These are phyloP conservation scores for Rhinopomastus cyanomelas DNA, from an alignment of 2,113 vertebrate species.

Conservation along the genomic window DNA sequence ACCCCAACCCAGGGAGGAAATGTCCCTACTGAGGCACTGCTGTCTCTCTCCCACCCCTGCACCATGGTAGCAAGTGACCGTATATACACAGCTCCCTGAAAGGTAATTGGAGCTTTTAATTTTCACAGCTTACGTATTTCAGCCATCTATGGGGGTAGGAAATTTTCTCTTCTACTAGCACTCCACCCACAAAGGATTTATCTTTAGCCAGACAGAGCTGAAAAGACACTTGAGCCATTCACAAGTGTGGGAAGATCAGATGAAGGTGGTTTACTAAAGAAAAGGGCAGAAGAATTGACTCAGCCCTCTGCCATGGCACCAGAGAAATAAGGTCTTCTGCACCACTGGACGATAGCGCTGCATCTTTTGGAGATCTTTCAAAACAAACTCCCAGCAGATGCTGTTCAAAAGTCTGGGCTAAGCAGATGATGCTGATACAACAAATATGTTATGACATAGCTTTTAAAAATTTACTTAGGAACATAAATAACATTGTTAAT, in stretches of 20 bases:
- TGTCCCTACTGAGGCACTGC: accelerated
- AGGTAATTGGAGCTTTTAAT: not conserved
- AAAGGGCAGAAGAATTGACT: not conserved
- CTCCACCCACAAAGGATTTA: slow-evolving; percentile 20
- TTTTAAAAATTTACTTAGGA: slow-evolving; percentile 9
- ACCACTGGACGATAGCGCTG: accelerated
- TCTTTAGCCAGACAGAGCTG: not conserved
- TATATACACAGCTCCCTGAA: accelerated
- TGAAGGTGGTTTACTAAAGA: slow-evolving; percentile 1
- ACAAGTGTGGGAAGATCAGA: slow-evolving; percentile 8
- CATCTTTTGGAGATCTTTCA: slow-evolving; percentile 51
- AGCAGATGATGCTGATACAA: slow-evolving; percentile 38
- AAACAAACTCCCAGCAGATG: slow-evolving; percentile 11
- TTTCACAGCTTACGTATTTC: slow-evolving; percentile 3
- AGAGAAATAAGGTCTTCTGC: not conserved
- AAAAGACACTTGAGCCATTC: not conserved
- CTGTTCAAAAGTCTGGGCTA: not conserved
- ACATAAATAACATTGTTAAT: slow-evolving; percentile 29
- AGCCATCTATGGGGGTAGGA: not conserved
- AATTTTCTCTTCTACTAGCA: not conserved
- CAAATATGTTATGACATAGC: not conserved
- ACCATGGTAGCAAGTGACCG: accelerated
- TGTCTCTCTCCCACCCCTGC: not conserved
- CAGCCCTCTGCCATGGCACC: not conserved
- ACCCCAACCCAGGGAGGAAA: not conserved